These are phyloP conservation scores for Galerucella pusilla DNA, from an alignment of 2,888 invertebrate genomes.

Conservation along the genomic window DNA sequence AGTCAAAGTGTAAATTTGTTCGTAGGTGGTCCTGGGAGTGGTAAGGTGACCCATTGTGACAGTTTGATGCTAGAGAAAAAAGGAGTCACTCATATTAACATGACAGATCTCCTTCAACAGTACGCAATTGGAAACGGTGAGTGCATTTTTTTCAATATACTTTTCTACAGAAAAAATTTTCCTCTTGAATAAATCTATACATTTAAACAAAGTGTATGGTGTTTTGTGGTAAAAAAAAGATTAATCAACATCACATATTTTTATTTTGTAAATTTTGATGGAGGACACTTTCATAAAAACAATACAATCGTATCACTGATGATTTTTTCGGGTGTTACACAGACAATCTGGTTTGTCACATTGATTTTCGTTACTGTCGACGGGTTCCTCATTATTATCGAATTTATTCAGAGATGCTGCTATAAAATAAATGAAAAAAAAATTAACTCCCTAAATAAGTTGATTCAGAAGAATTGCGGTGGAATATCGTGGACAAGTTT, in stretches of 20 bases:
- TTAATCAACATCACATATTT: not conserved
- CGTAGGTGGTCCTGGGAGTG: conserved; percentile 93
- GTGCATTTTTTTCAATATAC: conserved; percentile 43
- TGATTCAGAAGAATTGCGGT: no score
- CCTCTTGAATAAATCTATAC: no score
- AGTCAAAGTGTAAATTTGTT: conserved; percentile 32
- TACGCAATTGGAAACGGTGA: conserved; percentile 90
- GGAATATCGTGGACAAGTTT: no score
- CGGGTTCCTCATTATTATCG: conserved; percentile 2
- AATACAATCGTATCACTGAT: conserved; percentile 3
- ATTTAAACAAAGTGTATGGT: no score
- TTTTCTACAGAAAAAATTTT: not conserved
- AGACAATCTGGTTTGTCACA: conserved; percentile 33
- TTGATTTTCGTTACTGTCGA: not conserved
- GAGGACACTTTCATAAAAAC: not conserved
- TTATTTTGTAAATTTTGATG: not conserved
- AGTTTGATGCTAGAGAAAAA: conserved; percentile 87
- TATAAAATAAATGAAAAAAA: no score
- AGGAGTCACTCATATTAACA: conserved; percentile 88
- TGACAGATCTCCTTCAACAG: conserved; percentile 90
- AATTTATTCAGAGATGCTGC: not conserved
- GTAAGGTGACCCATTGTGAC: conserved; percentile 98
- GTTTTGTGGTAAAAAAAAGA: no score
- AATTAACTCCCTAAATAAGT: no score
- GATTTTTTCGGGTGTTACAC: conserved; percentile 15